Percentiles rank a stretch among this genome's conserved stretches.
Evolutionary conservation across 2,888 invertebrate species (phyloP).

Genomic region (Caenorhabditis sp.): DNA sequence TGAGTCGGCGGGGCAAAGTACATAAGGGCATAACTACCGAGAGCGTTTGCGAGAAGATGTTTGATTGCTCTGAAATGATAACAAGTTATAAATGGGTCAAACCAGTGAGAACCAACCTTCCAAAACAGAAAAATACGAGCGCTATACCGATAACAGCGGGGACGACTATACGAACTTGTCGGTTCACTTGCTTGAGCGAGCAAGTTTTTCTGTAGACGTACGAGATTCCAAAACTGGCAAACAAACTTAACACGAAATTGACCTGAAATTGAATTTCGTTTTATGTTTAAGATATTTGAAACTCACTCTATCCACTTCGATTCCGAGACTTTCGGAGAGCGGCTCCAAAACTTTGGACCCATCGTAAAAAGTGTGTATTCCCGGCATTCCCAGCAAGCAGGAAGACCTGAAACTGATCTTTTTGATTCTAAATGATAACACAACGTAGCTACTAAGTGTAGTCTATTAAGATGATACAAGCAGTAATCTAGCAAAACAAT

Average conservation of each 20-base stretch:
- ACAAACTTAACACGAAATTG: conserved; percentile 71
- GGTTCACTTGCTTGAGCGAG: conserved; percentile 57
- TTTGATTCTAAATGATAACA: too few relatives aligned
- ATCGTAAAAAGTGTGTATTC: conserved; percentile 76
- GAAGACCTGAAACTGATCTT: background rate
- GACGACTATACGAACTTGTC: conserved; percentile 58
- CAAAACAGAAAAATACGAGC: conserved; percentile 76
- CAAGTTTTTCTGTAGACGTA: conserved; percentile 62
- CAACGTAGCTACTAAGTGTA: background rate
- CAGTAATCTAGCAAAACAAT: background rate
- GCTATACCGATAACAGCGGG: conserved; percentile 71
- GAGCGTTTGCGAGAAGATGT: conserved; percentile 71
- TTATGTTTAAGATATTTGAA: background rate
- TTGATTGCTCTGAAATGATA: conserved; percentile 71
- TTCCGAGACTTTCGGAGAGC: conserved; percentile 66
- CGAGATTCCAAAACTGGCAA: conserved; percentile 67
- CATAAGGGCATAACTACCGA: conserved; percentile 73
- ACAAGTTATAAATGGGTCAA: background rate
- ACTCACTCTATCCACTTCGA: conserved; percentile 72
- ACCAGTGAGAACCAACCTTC: conserved; percentile 56
- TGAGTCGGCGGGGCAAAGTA: conserved; percentile 70
- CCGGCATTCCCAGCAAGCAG: conserved; percentile 68
- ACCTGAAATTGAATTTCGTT: conserved; percentile 60
- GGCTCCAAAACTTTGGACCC: conserved; percentile 73
- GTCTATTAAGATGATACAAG: too few relatives aligned